phyloP scores from a whole-genome alignment of 1,140 invertebrate species.

The Drosophila parvula region DNA sequence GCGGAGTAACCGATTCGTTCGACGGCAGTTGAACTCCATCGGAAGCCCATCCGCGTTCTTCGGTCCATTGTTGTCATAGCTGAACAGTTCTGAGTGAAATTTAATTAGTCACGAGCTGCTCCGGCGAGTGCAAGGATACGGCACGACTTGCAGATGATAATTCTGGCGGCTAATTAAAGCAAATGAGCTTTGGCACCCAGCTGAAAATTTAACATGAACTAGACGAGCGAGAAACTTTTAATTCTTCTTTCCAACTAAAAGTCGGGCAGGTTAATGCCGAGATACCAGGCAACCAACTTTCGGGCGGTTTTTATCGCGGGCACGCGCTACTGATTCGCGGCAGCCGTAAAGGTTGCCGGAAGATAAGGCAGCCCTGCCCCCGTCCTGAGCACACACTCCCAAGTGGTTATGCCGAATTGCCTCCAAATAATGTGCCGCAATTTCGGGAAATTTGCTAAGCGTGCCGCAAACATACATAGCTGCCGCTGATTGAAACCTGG shows the following conservation, averaged over 20 bases:
- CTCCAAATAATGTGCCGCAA: conserved; percentile 44
- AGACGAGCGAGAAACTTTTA: conserved; percentile 57
- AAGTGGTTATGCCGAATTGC: conserved; percentile 20
- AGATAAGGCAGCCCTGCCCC: conserved; percentile 22
- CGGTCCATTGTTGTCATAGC: conserved; percentile 18
- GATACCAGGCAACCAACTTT: conserved; percentile 28
- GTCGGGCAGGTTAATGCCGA: conserved; percentile 33
- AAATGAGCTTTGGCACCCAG: conserved; percentile 36
- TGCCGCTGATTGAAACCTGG: conserved; percentile 38
- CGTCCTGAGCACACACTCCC: conserved; percentile 5
- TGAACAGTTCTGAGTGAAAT: conserved; percentile 45
- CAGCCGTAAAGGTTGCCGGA: conserved; percentile 7
- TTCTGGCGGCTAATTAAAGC: conserved; percentile 14
- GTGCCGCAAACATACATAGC: conserved; percentile 9
- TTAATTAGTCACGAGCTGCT: conserved; percentile 42
- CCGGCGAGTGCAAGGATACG: not conserved
- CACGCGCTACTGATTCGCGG: conserved; percentile 20
- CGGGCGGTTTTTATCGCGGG: conserved; percentile 40
- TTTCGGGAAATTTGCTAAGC: conserved; percentile 53
- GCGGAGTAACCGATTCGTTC: not conserved
- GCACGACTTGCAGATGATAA: conserved; percentile 1
- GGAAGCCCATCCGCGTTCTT: not conserved
- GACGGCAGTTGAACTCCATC: conserved; percentile 32
- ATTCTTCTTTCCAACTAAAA: conserved; percentile 43
- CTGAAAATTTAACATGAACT: conserved; percentile 22